Conservation (phyloP, 1,140 invertebrate genomes). For the Megalopta genalis region DNA sequence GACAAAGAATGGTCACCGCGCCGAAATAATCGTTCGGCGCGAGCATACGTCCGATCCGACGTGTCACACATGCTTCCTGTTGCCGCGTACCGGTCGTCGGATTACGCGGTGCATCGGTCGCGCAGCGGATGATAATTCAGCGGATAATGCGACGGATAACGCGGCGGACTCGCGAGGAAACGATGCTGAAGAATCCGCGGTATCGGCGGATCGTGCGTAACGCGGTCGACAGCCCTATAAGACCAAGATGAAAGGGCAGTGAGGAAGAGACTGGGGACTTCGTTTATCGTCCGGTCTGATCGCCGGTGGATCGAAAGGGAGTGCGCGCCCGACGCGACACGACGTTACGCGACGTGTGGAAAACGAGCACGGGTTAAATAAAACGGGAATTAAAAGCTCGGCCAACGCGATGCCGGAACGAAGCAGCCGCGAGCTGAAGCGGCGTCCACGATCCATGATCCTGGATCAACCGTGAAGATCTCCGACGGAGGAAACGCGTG, state of each 20-base stretch:
- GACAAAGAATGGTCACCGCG: too few relatives aligned
- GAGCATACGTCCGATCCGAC: neutral
- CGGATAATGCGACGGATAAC: neutral
- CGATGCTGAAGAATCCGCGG: neutral
- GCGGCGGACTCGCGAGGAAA: neutral
- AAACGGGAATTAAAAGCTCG: neutral
- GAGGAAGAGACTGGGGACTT: neutral
- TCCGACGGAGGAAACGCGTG: too few relatives aligned
- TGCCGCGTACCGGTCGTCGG: neutral
- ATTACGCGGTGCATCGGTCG: neutral
- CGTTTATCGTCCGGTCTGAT: neutral
- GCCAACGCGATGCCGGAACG: neutral
- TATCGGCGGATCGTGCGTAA: constrained; percentile 3
- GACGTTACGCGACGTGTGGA: neutral
- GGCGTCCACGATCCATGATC: neutral
- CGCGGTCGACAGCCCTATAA: constrained; percentile 2
- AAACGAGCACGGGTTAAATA: neutral
- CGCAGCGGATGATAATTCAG: too few relatives aligned
- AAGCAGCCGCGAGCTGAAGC: neutral
- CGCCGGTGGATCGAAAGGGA: constrained; percentile 9
- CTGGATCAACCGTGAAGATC: neutral
- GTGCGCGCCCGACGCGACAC: neutral
- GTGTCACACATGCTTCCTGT: constrained; percentile 7
- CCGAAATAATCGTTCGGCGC: constrained; percentile 1
- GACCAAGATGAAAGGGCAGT: neutral